Evolutionary conservation across 2,888 invertebrate genomes (phyloP).

Genomic region (Phyto melanocephala): DNA sequence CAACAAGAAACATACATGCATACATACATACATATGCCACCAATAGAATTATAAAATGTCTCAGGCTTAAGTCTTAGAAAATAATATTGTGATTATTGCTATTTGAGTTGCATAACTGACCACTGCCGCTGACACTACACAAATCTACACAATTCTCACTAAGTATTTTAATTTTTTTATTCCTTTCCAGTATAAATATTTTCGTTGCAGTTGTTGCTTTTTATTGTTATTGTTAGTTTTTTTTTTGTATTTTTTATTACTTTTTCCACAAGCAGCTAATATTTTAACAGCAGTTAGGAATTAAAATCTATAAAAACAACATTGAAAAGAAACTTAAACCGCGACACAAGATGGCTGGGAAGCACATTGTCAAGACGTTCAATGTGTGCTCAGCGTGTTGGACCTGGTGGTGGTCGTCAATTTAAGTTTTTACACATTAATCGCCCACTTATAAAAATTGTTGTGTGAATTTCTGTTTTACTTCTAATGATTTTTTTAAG

Average conservation of each 20-base stretch:
- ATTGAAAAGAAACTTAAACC: slow-evolving; percentile 22
- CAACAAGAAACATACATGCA: no score
- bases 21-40: not conserved
- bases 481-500: not conserved
- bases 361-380: not conserved
- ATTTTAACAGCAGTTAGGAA: slow-evolving; percentile 37
- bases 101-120: slow-evolving; percentile 19
- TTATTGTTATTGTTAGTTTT: not conserved
- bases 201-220: slow-evolving; percentile 33
- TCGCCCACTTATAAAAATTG: slow-evolving; percentile 48
- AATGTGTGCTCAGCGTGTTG: not conserved
- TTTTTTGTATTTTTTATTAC: slow-evolving; percentile 20
- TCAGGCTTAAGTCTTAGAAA: slow-evolving; percentile 60
- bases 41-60: slow-evolving; percentile 35
- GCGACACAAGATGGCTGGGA: slow-evolving; percentile 5
- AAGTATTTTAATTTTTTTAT: not conserved
- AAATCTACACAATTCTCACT: slow-evolving; percentile 20
- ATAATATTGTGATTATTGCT: slow-evolving; percentile 52
- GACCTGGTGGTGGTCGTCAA: not conserved
- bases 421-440: slow-evolving; percentile 6
- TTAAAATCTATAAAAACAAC: slow-evolving; percentile 21
- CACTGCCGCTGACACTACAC: not conserved
- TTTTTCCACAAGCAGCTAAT: slow-evolving; percentile 47
- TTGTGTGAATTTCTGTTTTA: slow-evolving; percentile 20
- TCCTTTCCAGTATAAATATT: slow-evolving; percentile 21